Evolutionary conservation across 2,888 invertebrate genomes (phyloP).

Genomic region (Meiosimyza decipiens): DNA sequence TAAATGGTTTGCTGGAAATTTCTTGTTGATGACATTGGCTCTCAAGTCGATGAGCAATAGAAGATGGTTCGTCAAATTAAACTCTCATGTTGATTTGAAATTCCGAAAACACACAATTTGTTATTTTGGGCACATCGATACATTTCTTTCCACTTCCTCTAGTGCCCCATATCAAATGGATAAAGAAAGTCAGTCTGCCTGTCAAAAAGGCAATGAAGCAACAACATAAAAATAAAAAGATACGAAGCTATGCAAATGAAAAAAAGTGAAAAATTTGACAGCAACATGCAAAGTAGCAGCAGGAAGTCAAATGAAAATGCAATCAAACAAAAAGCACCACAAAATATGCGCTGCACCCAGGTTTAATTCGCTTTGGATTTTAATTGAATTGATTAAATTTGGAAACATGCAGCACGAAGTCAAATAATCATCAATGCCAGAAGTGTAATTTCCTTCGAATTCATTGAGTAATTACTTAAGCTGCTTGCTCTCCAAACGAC

Average conservation of each 20-base stretch:
- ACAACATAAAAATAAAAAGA: not conserved
- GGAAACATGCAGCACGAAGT: slow-evolving; percentile 8
- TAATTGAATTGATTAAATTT: slow-evolving; percentile 15
- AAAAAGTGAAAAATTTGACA: slow-evolving; percentile 5
- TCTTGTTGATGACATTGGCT: too few relatives aligned
- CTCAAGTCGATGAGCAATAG: too few relatives aligned
- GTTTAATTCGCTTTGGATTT: not conserved
- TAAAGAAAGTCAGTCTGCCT: not conserved
- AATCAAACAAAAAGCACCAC: not conserved
- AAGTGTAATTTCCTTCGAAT: not conserved
- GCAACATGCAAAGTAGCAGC: slow-evolving; percentile 4
- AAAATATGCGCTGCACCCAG: not conserved
- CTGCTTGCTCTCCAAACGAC: not conserved
- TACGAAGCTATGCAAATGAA: not conserved
- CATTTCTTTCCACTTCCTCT: too few relatives aligned
- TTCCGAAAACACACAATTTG: too few relatives aligned
- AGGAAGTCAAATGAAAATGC: not conserved
- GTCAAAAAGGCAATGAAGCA: not conserved
- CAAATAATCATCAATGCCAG: not conserved
- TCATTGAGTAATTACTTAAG: slow-evolving; percentile 19
- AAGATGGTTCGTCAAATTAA: too few relatives aligned
- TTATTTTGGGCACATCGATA: too few relatives aligned
- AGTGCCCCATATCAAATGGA: too few relatives aligned
- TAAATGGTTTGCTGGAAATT: too few relatives aligned
- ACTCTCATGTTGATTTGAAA: too few relatives aligned